Evolutionary conservation across 2,888 invertebrate species (phyloP).

Genomic region (Hetaerina titia): DNA sequence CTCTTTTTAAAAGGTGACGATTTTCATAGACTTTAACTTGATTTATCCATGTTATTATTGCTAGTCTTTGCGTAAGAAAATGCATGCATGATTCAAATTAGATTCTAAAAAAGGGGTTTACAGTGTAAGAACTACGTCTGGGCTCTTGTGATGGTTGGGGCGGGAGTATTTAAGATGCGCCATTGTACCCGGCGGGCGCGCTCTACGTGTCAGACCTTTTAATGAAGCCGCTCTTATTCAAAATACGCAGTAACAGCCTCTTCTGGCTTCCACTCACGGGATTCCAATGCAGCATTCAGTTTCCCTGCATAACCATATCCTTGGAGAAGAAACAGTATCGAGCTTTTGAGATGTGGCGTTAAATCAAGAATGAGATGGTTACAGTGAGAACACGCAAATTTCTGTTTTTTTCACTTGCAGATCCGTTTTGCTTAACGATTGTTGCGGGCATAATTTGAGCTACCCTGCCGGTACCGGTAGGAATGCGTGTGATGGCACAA

Average conservation of each 20-base stretch:
- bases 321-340: background rate
- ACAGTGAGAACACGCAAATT: background rate
- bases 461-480: background rate
- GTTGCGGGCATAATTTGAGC: background rate
- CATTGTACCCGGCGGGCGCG: background rate
- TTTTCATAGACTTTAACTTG: too few relatives aligned
- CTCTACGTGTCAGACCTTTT: constrained; percentile 15
- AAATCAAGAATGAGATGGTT: background rate
- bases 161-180: background rate
- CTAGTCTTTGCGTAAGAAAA: too few relatives aligned
- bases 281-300: background rate
- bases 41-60: too few relatives aligned
- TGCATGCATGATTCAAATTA: background rate
- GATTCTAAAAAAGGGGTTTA: background rate
- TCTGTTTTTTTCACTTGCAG: background rate
- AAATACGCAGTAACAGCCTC: background rate
- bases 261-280: background rate
- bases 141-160: background rate
- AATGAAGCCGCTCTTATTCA: constrained; percentile 27
- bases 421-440: background rate
- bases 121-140: background rate
- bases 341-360: background rate
- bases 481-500: background rate
- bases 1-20: too few relatives aligned
- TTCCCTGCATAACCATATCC: background rate